A percentile compares a stretch with the other conserved stretches of the same genome.
phyloP scores from a whole-genome alignment of 2,797 vertebrate species.

The Anguilla marmorata region DNA sequence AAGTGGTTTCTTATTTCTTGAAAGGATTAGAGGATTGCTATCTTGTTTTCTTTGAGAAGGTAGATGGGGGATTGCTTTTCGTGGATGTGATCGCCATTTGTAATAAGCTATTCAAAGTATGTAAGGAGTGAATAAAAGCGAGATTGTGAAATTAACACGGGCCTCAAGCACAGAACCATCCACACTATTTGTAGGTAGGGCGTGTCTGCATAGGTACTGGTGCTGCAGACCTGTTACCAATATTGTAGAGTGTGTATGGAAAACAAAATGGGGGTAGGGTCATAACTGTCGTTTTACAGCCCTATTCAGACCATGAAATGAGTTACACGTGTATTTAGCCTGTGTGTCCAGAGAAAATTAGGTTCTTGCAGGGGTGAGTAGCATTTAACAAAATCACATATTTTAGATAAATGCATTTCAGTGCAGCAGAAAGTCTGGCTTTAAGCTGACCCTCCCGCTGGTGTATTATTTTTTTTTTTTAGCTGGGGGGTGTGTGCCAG shows the following conservation, averaged over 20 bases:
- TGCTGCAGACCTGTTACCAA: not conserved
- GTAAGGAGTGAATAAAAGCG: not conserved
- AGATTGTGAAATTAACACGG: slow-evolving; percentile 24
- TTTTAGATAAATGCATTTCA: not conserved
- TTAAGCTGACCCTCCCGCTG: not conserved
- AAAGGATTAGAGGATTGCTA: slow-evolving; percentile 89
- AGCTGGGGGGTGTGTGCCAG: not conserved
- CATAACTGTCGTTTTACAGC: not conserved
- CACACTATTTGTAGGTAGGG: not conserved
- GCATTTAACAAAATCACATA: not conserved
- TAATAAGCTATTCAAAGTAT: slow-evolving; percentile 65
- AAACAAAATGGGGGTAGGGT: not conserved
- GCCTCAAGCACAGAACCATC: not conserved
- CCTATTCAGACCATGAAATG: not conserved
- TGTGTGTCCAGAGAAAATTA: not conserved
- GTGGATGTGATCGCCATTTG: slow-evolving; percentile 66
- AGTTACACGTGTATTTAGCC: not conserved
- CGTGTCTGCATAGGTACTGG: not conserved
- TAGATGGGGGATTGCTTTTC: slow-evolving; percentile 61
- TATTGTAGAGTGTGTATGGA: not conserved
- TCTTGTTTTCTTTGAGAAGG: slow-evolving; percentile 77
- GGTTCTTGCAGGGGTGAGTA: not conserved
- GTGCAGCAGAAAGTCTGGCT: not conserved
- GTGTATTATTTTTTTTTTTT: not conserved
- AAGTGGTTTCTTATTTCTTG: slow-evolving; percentile 78